Evolutionary conservation across 2,113 vertebrate genomes (phyloP).

Genomic region (Cololabis saira): DNA sequence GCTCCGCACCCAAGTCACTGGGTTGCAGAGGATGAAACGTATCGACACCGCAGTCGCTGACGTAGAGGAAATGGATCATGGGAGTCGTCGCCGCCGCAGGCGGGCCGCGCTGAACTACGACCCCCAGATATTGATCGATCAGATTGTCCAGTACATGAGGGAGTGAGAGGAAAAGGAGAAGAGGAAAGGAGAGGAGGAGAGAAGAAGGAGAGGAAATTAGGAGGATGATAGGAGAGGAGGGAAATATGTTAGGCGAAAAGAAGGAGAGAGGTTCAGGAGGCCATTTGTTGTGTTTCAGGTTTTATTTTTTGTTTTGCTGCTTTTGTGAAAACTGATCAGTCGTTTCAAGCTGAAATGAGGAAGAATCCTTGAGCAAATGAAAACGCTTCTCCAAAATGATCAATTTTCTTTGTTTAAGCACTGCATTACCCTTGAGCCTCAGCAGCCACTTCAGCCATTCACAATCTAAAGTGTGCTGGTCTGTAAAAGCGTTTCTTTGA

Average conservation of each 20-base stretch:
- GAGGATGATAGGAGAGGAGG: no score
- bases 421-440: constrained; percentile 34
- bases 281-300: constrained; percentile 5
- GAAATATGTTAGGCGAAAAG: no score
- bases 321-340: constrained; percentile 40
- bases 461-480: no score
- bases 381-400: no score
- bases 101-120: constrained; percentile 66
- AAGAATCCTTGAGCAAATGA: neutral
- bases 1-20: constrained; percentile 26
- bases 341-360: constrained; percentile 9
- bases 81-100: constrained; percentile 65
- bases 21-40: constrained; percentile 80
- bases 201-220: no score
- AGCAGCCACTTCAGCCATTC: neutral
- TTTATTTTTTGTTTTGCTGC: constrained; percentile 32
- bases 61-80: constrained; percentile 50
- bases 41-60: constrained; percentile 54
- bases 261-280: neutral
- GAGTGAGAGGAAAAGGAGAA: constrained; percentile 45
- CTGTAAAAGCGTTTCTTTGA: no score
- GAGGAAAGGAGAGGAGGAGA: no score
- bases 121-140: constrained; percentile 73
- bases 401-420: neutral
- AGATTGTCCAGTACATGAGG: constrained; percentile 77